A percentile compares a stretch with the other conserved stretches of the same genome.
Evolutionary conservation across 2,888 invertebrate species (phyloP).

Genomic region (Drosophila tanythrix): DNA sequence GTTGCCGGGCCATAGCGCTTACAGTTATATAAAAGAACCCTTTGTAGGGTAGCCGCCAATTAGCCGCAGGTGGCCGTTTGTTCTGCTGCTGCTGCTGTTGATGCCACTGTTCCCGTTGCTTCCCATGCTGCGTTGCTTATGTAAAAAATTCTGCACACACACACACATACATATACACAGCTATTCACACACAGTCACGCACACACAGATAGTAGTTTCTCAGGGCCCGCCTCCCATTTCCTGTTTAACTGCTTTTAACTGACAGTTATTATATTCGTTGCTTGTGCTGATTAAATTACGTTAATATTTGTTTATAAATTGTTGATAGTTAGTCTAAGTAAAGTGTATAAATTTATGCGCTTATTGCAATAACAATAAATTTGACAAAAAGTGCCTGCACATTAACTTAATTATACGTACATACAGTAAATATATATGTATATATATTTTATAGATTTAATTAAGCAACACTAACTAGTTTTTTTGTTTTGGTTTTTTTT

Average conservation of each 20-base stretch:
- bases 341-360: slow-evolving; percentile 30
- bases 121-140: slow-evolving; percentile 58
- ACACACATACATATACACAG: slow-evolving; percentile 12
- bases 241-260: slow-evolving; percentile 19
- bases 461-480: slow-evolving; percentile 66
- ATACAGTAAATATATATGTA: slow-evolving; percentile 16
- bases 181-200: slow-evolving; percentile 8
- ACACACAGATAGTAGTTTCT: slow-evolving; percentile 13
- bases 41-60: slow-evolving; percentile 47
- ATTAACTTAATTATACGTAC: slow-evolving; percentile 19
- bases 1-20: slow-evolving; percentile 37
- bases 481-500: slow-evolving; percentile 37
- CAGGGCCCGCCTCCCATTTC: slow-evolving; percentile 40
- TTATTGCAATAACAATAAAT: slow-evolving; percentile 46
- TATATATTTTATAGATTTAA: slow-evolving; percentile 47
- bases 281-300: slow-evolving; percentile 13
- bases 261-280: slow-evolving; percentile 33
- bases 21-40: slow-evolving; percentile 54
- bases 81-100: slow-evolving; percentile 18
- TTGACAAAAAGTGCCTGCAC: slow-evolving; percentile 60
- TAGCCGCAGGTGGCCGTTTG: slow-evolving; percentile 73
- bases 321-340: slow-evolving; percentile 17
- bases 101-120: slow-evolving; percentile 7
- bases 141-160: slow-evolving; percentile 45
- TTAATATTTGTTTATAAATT: slow-evolving; percentile 19